A percentile compares a stretch with the other conserved stretches of the same genome.
phyloP scores from a whole-genome alignment of 2,888 invertebrate species.

The Cosmia trapezina region DNA sequence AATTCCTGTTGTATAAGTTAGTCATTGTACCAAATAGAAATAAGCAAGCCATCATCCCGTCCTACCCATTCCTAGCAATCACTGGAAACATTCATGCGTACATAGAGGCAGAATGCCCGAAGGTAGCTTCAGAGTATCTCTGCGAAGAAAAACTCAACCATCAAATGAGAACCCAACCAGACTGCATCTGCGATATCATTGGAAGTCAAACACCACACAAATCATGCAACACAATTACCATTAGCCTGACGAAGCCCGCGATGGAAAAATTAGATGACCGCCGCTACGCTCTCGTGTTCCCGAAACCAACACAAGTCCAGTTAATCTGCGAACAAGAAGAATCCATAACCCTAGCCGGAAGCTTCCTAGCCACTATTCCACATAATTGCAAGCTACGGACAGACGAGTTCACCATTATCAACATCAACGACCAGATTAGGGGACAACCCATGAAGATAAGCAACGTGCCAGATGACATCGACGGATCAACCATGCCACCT shows the following conservation, averaged over 20 bases:
- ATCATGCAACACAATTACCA: too few relatives aligned
- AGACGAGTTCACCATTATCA: not conserved
- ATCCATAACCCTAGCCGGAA: not conserved
- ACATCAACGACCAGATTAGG: not conserved
- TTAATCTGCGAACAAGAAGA: not conserved
- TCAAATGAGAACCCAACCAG: not conserved
- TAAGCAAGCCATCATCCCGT: not conserved
- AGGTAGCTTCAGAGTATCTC: constrained; percentile 5
- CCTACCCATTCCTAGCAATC: constrained; percentile 8
- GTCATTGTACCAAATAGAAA: constrained; percentile 1
- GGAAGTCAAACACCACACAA: too few relatives aligned
- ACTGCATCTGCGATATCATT: not conserved
- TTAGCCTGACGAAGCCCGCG: not conserved
- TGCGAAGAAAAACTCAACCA: constrained; percentile 1
- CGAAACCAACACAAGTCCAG: not conserved
- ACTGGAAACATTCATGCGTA: constrained; percentile 4
- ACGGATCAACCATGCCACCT: not conserved
- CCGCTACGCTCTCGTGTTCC: too few relatives aligned
- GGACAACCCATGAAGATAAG: constrained; percentile 8
- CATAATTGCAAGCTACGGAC: constrained; percentile 1
- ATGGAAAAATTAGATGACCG: too few relatives aligned
- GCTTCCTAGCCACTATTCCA: not conserved
- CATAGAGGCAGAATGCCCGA: constrained; percentile 4
- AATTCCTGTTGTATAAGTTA: not conserved
- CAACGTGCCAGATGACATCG: not conserved